phyloP scores from a whole-genome alignment of 2,113 vertebrate species.

The Podiceps cristatus region DNA sequence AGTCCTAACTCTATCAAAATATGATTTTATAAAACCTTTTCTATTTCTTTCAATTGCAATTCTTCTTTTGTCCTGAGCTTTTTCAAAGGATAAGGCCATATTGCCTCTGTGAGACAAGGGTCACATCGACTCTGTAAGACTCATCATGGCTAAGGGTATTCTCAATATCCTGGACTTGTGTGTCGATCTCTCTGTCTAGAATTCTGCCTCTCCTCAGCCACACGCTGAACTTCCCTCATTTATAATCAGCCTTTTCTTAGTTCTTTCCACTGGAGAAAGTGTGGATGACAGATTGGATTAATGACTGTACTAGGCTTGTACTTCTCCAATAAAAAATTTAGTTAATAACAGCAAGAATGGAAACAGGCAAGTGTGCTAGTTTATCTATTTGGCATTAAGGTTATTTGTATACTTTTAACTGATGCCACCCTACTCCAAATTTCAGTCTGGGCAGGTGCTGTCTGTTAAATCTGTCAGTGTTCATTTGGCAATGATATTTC shows the following conservation, averaged over 20 bases:
- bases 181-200: neutral
- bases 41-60: neutral
- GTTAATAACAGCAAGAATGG: neutral
- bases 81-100: neutral
- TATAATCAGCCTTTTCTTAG: neutral
- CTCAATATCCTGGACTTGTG: neutral
- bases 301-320: accelerated
- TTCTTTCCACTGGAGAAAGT: neutral
- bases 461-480: neutral
- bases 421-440: neutral
- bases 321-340: neutral
- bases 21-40: neutral
- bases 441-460: neutral
- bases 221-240: neutral
- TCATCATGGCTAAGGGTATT: neutral
- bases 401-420: neutral
- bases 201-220: neutral
- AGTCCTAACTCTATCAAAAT: neutral
- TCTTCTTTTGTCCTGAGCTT: neutral
- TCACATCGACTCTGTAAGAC: neutral
- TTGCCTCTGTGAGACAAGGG: neutral
- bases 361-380: neutral
- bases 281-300: neutral
- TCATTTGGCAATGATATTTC: neutral
- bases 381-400: neutral